Evolutionary conservation across 2,113 vertebrate genomes (phyloP), one percentile per base, ranked within the genome.

Genomic region (Aptenodytes patagonicus): DNA sequence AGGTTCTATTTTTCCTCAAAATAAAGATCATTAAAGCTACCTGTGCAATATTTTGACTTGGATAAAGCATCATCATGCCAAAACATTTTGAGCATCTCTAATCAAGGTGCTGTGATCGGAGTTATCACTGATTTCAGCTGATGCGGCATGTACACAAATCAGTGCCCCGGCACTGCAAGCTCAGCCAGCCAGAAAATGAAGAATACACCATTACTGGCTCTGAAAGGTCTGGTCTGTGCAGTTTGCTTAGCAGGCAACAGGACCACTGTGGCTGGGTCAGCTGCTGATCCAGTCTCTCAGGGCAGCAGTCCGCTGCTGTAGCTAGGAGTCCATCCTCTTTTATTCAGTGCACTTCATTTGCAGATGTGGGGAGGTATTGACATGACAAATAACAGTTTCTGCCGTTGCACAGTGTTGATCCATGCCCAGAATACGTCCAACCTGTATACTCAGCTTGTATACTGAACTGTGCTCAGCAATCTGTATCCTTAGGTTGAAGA

Each of bases 141-240:
- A 84, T 4, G 14, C 7, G 5, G 68, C 69, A 28, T 5, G 25
- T 55, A 32, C 65, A 78, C 44, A 89, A 34, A 79, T 40, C 81
- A 71, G 34, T 71, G 83, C 38, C 64, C 32, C 8, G 10, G 38
- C 1, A 2, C 89, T 89, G 65, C n/a, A 47, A 51, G 72, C 60
- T 79, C 86, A 84, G 32, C 81, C 93, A 79, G 57, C 29, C 87
- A 91, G 89, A 93, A 96, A 93, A 93, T 86, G 75, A 77, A 62
- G 68, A 89, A 58, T 42, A 66, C 44, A 40, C 70, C 87, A 58
- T 94, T 66, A 54, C 13, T n/a, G 82, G 26, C 75, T 86, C 40
- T 65, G 54, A 71, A 85, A 85, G 32, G 7, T 65, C 61, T 89
- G 87, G 24, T 64, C 42, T 28, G 29, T n/a, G 52, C n/a, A 14